Conservation (phyloP, 2,113 vertebrate species). For the Solea senegalensis region DNA sequence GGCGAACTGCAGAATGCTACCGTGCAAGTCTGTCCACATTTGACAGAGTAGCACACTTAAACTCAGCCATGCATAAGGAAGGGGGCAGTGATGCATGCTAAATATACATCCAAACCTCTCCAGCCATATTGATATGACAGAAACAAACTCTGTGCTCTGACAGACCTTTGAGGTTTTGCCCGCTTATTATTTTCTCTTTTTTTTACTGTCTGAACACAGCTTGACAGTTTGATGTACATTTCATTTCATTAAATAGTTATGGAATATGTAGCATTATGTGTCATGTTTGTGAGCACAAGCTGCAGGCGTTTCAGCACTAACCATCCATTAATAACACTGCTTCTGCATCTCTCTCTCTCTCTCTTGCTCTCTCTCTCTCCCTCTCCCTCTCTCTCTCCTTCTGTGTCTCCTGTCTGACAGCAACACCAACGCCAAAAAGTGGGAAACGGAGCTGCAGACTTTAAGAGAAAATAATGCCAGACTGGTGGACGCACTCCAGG, state of each 20-base stretch:
- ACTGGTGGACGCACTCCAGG: constrained; percentile 88
- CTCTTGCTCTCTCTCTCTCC: neutral
- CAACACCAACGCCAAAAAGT: constrained; percentile 91
- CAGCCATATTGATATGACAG: constrained; percentile 27
- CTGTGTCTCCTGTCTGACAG: constrained; percentile 71
- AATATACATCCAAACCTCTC: constrained; percentile 44
- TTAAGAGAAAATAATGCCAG: constrained; percentile 91
- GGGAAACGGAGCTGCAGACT: constrained; percentile 93
- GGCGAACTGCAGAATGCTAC: constrained; percentile 47
- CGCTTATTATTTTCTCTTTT: neutral
- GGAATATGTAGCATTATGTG: constrained; percentile 29
- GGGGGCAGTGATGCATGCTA: constrained; percentile 55
- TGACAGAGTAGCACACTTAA: constrained; percentile 25
- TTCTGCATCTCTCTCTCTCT: neutral
- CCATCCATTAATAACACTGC: constrained; percentile 42
- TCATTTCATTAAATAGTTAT: constrained; percentile 36
- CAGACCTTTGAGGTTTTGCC: constrained; percentile 13
- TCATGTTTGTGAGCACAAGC: constrained; percentile 22
- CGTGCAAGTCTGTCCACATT: constrained; percentile 42
- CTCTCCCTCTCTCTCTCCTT: neutral
- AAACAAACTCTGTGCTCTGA: constrained; percentile 1
- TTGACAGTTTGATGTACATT: constrained; percentile 10
- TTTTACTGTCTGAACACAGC: constrained; percentile 13
- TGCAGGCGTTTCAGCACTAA: constrained; percentile 25
- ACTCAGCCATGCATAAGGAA: constrained; percentile 48